These are phyloP conservation scores for Poeciliopsis prolifica DNA, from an alignment of 2,113 vertebrate genomes.

Conservation along the genomic window DNA sequence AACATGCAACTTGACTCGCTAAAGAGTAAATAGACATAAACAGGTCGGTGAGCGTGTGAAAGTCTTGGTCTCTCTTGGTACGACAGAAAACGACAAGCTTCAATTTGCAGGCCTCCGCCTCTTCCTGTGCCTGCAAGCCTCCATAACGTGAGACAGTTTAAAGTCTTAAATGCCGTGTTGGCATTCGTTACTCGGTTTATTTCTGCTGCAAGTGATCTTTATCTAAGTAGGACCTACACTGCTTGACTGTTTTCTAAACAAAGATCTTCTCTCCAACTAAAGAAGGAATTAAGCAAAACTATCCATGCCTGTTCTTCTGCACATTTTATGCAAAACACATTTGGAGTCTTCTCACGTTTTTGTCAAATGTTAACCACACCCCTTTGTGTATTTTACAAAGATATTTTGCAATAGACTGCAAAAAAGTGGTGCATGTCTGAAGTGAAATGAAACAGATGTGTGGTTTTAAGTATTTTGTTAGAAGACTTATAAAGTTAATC, in stretches of 20 bases:
- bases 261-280: too few species aligned
- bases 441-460: background rate
- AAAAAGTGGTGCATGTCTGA: background rate
- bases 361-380: background rate
- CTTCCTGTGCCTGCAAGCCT: slow-evolving; percentile 11
- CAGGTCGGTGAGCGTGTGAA: background rate
- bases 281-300: too few species aligned
- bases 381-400: background rate
- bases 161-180: background rate
- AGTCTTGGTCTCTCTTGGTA: background rate
- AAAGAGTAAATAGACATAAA: background rate
- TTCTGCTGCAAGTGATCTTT: background rate
- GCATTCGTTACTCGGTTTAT: background rate
- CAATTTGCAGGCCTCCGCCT: background rate
- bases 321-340: background rate
- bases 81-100: background rate
- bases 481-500: too few species aligned
- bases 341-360: background rate
- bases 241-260: background rate
- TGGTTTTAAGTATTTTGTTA: too few species aligned
- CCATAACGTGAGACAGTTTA: background rate
- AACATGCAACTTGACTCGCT: background rate
- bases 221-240: background rate
- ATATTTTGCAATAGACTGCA: background rate
- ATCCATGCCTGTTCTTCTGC: too few species aligned